Base-by-base conservation (phyloP, 2,888 invertebrate genomes). In the Plusia festucae region DNA sequence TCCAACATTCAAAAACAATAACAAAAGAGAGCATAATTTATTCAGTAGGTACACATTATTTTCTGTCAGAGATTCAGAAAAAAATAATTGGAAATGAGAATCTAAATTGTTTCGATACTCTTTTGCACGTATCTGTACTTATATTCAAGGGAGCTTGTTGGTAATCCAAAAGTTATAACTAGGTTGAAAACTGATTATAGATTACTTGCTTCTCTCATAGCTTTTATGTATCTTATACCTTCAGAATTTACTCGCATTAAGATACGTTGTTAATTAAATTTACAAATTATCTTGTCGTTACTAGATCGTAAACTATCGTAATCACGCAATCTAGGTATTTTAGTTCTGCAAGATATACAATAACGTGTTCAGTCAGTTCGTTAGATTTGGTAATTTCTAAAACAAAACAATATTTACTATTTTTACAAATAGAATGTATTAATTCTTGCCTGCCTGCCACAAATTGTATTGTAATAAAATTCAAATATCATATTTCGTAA, bases 151-250 rank as follows among this genome's bases (percentile, higher is more conserved):
- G 46, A 51, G 60, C 55, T 56, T 53, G 53, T 60, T 73, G 65
- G 69, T 67, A 76, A 78, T 79, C 77, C 57, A 55, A 66, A 68
- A 73, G 51, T 63, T 54, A 56, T 79, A 83, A 74, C 73, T 81
- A 78, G 76, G 73, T 71, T 72, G 79, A 78, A 81, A 82, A 82
- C 83, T 84, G 81, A 86, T 89, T 88, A 86, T 63, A 82, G 73
- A 89, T 88, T 87, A 85, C 60, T 68, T 64, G 61, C 74, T 79
- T 60, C 68, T 72, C 78, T 79, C 69, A 77, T 59, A 85, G 81
- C 81, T 82, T 81, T 85, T 71, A 67, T 65, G 64, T 75, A 69
- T 71, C 63, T 62, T 57, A 78, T 79, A 82, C 79, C 79, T 71
- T 70, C 52, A 55, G 64, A 77, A 76, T 76, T 68, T 59, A 53